phyloP scores from a whole-genome alignment of 2,113 vertebrate species.

The Ancistrus triradiatus region DNA sequence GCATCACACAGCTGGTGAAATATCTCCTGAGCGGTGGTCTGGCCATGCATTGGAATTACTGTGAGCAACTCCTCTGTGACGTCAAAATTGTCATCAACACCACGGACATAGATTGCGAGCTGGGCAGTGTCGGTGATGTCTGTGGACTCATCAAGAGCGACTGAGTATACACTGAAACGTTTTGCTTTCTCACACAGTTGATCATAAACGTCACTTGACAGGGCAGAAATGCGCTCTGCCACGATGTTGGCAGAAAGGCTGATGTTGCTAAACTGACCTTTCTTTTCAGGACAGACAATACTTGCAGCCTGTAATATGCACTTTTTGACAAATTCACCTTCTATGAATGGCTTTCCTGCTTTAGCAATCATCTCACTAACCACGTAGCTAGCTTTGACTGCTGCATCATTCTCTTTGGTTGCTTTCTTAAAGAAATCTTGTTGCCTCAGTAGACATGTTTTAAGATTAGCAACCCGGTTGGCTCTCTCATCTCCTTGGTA shows the following conservation, averaged over 20 bases:
- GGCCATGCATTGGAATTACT: slow-evolving; percentile 16
- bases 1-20: slow-evolving; percentile 27
- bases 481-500: slow-evolving; percentile 16
- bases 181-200: slow-evolving; percentile 28
- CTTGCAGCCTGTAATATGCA: slow-evolving; percentile 26
- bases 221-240: slow-evolving; percentile 25
- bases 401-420: slow-evolving; percentile 24
- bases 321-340: slow-evolving; percentile 11
- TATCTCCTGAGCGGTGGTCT: slow-evolving; percentile 24
- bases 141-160: slow-evolving; percentile 31
- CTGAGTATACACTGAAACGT: slow-evolving; percentile 24
- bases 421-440: slow-evolving; percentile 31
- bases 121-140: slow-evolving; percentile 1
- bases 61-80: slow-evolving; percentile 5
- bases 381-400: slow-evolving; percentile 27
- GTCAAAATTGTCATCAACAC: slow-evolving; percentile 10
- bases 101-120: not conserved
- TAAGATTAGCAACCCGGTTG: slow-evolving; percentile 4
- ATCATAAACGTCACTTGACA: slow-evolving; percentile 27
- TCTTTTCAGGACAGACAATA: slow-evolving; percentile 15
- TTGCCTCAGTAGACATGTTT: slow-evolving; percentile 20
- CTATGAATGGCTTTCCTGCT: slow-evolving; percentile 28
- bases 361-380: slow-evolving; percentile 33
- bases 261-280: slow-evolving; percentile 24
- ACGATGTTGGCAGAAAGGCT: slow-evolving; percentile 30